A percentile compares a stretch with the other conserved stretches of the same genome.
Conservation (phyloP, 2,888 invertebrate species). For the Eueremaeus valkanovi region DNA sequence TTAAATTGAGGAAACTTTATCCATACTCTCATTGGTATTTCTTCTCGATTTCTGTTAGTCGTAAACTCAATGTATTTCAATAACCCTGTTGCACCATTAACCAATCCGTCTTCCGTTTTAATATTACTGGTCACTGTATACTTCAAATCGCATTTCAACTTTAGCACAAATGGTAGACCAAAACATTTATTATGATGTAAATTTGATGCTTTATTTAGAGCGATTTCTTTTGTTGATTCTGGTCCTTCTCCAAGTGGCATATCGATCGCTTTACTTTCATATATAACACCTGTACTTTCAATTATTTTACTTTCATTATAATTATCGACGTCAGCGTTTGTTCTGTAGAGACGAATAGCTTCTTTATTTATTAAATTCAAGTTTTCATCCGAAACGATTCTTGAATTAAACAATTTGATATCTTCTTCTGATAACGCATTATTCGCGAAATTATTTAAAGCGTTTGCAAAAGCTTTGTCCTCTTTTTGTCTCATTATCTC, state of each 20-base stretch:
- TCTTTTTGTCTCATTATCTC: constrained; percentile 45
- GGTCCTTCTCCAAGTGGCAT: background rate
- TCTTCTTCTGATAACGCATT: constrained; percentile 2
- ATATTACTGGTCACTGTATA: constrained; percentile 46
- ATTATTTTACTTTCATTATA: no score
- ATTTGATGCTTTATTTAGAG: no score
- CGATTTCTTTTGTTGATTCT: constrained; percentile 1
- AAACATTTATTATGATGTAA: no score
- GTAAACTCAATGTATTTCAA: constrained; percentile 39
- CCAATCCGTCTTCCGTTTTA: constrained; percentile 44
- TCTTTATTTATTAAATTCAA: no score
- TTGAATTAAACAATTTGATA: background rate
- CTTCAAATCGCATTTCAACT: constrained; percentile 34
- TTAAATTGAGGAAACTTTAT: no score
- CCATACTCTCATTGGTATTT: no score
- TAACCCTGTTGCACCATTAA: constrained; percentile 45
- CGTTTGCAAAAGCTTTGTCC: constrained; percentile 42
- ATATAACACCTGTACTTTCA: no score
- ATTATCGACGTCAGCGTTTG: background rate
- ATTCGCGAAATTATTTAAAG: constrained; percentile 43
- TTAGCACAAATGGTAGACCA: background rate
- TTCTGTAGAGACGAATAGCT: background rate
- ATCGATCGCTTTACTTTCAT: background rate
- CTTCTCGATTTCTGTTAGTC: no score
- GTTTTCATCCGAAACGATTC: background rate